phyloP scores from a whole-genome alignment of 2,113 vertebrate genomes.

The Poecilia latipinna region DNA sequence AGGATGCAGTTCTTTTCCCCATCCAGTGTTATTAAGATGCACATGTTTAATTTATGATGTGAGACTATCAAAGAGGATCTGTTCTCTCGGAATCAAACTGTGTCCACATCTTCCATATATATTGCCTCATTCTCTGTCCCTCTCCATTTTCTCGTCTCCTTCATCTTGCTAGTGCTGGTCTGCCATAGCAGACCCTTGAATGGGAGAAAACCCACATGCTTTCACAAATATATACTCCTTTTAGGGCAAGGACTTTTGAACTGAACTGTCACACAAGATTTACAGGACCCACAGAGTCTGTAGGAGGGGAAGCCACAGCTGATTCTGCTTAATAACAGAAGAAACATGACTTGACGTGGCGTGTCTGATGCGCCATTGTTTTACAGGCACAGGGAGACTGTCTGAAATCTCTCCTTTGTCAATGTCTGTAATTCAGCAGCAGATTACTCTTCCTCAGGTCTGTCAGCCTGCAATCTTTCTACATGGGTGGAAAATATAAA shows the following conservation, averaged over 20 bases:
- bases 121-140: conserved; percentile 61
- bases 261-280: conserved; percentile 28
- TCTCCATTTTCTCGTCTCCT: conserved; percentile 52
- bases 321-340: conserved; percentile 65
- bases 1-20: conserved; percentile 37
- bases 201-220: conserved; percentile 19
- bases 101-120: conserved; percentile 62
- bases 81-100: conserved; percentile 59
- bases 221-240: conserved; percentile 28
- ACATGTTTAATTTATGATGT: conserved; percentile 74
- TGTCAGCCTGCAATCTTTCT: conserved; percentile 31
- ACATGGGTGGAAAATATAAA: background rate
- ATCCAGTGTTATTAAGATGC: conserved; percentile 61
- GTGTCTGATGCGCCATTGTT: conserved; percentile 55
- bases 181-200: conserved; percentile 30
- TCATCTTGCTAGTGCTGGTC: conserved; percentile 51
- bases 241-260: conserved; percentile 34
- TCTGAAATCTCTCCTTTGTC: conserved; percentile 59
- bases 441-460: conserved; percentile 53
- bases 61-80: conserved; percentile 62
- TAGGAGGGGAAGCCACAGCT: conserved; percentile 55
- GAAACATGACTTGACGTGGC: conserved; percentile 47
- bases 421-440: conserved; percentile 48
- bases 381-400: conserved; percentile 43
- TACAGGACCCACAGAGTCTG: conserved; percentile 34